Evolutionary conservation across 2,888 invertebrate genomes (phyloP), one percentile per base, ranked within the genome.

Genomic region (Noctua fimbriata): DNA sequence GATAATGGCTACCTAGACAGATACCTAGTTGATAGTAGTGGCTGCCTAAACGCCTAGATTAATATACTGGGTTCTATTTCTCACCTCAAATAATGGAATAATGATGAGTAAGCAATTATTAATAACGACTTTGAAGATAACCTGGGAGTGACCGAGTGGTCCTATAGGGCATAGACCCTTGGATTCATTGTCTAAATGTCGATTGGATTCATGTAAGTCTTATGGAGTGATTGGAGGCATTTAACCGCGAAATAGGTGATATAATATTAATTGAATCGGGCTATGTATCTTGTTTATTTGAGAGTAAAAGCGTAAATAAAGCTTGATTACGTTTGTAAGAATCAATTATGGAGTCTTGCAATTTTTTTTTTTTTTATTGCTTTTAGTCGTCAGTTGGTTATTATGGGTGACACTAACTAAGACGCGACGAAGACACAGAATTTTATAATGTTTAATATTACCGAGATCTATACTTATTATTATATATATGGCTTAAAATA

Each of bases 41-140:
- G 52, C 9, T 28, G 49, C 16, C 21, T 41, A 32, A 80, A 76
- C 32, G 28, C n/a, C 66, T 77, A 67, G n/a, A 55, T 28, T 67
- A 49, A 58, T 83, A 41, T 12, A 52, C 5, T 70, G 52, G 12
- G 44, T 18, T 63, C 52, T 60, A 73, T 63, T 47, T 72, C n/a
- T 78, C 79, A 44, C 55, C 36, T 44, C 44, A 60, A 78, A 75
- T 74, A 78, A 65, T 73, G 52, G 18, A 75, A 76, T 79, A 71
- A 69, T 79, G 58, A 60, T 76, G 73, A 87, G 49, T 67, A 44
- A 77, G 47, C 36, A 36, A 55, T 41, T 73, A 75, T 67, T 76
- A 76, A 47, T 71, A 71, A 79, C 69, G 66, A 73, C 66, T 87
- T 84, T 87, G 24, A 65, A 41, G 36, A 58, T 77, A 58, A 71